Percentiles rank a stretch among this genome's conserved stretches.
Conservation (phyloP, 1,140 invertebrate genomes). For the Luehdorfia chinensis region DNA sequence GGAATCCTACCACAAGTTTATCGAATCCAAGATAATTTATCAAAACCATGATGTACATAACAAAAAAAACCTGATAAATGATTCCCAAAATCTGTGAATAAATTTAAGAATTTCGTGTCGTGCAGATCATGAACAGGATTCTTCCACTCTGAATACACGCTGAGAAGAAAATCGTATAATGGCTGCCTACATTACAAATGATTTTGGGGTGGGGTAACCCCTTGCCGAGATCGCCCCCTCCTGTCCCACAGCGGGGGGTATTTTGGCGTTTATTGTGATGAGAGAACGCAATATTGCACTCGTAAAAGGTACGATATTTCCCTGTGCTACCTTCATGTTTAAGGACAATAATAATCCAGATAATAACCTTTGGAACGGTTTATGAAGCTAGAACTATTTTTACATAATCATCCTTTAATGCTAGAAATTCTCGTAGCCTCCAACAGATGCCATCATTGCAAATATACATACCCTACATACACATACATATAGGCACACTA, state of each 20-base stretch:
- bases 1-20: no score
- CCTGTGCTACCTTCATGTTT: not conserved
- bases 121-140: slow-evolving; percentile 31
- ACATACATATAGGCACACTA: no score
- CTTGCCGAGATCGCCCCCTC: slow-evolving; percentile 30
- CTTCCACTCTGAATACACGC: slow-evolving; percentile 36
- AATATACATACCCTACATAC: no score
- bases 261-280: slow-evolving; percentile 14
- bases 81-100: slow-evolving; percentile 32
- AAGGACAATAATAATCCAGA: not conserved
- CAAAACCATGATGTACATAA: no score
- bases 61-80: slow-evolving; percentile 41
- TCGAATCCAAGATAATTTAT: no score
- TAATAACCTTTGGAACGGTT: no score
- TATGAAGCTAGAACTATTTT: no score
- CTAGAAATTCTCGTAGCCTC: no score
- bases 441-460: no score
- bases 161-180: slow-evolving; percentile 37
- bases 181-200: slow-evolving; percentile 37
- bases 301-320: not conserved
- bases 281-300: slow-evolving; percentile 11
- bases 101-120: slow-evolving; percentile 40
- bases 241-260: slow-evolving; percentile 20
- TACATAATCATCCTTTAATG: no score
- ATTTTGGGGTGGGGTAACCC: slow-evolving; percentile 38